Evolutionary conservation across 1,140 invertebrate genomes (phyloP), one percentile per base, ranked within the genome.

Genomic region (Berghia stephanieae): DNA sequence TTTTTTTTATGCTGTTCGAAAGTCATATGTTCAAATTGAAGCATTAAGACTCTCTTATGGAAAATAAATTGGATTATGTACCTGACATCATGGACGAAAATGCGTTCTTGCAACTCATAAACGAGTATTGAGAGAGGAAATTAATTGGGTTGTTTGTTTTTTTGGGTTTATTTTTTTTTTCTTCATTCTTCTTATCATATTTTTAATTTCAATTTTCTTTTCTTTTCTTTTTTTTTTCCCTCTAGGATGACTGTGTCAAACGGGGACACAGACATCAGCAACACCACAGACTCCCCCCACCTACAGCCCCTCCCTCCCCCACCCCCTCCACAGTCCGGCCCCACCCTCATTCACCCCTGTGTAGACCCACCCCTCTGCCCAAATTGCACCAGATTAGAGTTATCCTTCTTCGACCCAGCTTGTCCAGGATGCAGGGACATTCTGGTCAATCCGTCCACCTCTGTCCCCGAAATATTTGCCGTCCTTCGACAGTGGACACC

Each of bases 401-500:
- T 91, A n/a, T 86, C 88, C 49, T 92, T 91, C 83, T 91, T 91
- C 82, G 89, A 92, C 81, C 90, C 90, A 0, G 85, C 85, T 31
- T 92, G 91, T 80, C 83, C 87, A 75, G 87, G 88, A 68, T 92
- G 91, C 77, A 73, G 83, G 40, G 85, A 88, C 34, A 86, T 90
- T 24, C 79, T 92, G 27, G 49, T 85, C 24, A 85, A 87, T 77
- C 83, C 87, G 4, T 81, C 85, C 44, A 91, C 91, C 13, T 87
- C 87, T 3, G 81, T 91, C 38, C 84, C 90, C 74, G 88, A 92
- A 77, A 87, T 92, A 43, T 91, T 92, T 83, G 91, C 91, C 66
- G 88, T 92, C 36, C 79, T 92, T 74, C 82, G 91, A 52, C 91
- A 92, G 85, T 92, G 91, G 91, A 90, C 90, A 40, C 91, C 91